Evolutionary conservation across 2,888 invertebrate species (phyloP), one percentile per base, ranked within the genome.

Genomic region (Polyommatus icarus): DNA sequence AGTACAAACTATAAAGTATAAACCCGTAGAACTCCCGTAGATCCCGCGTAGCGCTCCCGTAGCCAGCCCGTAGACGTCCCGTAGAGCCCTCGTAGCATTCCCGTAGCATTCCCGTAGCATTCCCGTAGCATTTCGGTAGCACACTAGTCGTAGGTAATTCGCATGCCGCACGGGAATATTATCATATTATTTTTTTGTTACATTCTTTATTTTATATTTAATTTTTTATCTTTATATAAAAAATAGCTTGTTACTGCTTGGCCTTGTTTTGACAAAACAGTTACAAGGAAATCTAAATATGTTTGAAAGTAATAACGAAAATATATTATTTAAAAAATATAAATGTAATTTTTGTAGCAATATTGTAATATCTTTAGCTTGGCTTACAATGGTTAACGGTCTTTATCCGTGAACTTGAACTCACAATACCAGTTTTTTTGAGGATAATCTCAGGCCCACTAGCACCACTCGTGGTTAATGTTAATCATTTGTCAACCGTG

Each of bases 391-490:
- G 24, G 61, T 10, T 1, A 20, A 24, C 12, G 20, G 20, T 20
- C 61, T 61, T 61, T 61, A 61, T 4, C 10, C 24, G 24, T 61
- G 61, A 61, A 61, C 61, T 61, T 61, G 61, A 61, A 61, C 61
- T 20, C 24, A 12, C 61, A 24, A 61, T 24, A 61, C 61, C 61
- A 61, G 61, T 61, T 61, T 61, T 61, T 2, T 61, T 10, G 61
- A 61, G 61, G 24, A 61, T 61, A 61, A 61, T 61, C 61, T 24
- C 12, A 61, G 59, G 20, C 1, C 24, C 10, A 61, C 8, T 24
- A 12, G 54, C 18, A 18, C 54, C 54, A 54, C 15, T 54, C 4
- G 18, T 54, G 54, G 18, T 54, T 54, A 5, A 18, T 54, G 18
- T 54, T 54, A 54, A 54, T 54, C 54, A 18, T 54, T 54, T 54